phyloP scores from a whole-genome alignment of 2,113 vertebrate species.

The Oryzias melastigma region DNA sequence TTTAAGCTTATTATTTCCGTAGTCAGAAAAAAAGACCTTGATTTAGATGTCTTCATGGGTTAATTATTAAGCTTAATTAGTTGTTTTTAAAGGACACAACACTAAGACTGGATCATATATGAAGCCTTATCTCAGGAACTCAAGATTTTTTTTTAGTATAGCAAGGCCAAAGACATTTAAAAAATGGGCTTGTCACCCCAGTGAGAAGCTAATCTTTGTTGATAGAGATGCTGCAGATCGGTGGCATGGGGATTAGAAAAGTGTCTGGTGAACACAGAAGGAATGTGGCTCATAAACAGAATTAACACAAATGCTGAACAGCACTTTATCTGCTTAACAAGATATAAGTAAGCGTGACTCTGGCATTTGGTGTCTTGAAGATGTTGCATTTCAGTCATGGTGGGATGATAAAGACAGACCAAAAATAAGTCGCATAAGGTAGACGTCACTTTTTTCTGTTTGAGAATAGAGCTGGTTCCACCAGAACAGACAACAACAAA shows the following conservation, averaged over 20 bases:
- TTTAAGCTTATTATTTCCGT: no score
- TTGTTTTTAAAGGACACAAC: no score
- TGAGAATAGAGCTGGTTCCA: conserved; percentile 41
- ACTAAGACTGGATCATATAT: no score
- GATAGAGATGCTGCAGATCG: conserved; percentile 43
- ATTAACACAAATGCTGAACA: conserved; percentile 60
- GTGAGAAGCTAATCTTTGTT: conserved; percentile 62
- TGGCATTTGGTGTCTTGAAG: conserved; percentile 17
- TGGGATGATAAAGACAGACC: conserved; percentile 19
- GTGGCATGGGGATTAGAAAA: conserved; percentile 52
- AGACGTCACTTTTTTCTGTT: conserved; percentile 20
- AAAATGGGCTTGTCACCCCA: conserved; percentile 32
- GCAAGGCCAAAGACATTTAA: conserved; percentile 14
- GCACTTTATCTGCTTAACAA: conserved; percentile 16
- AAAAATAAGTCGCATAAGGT: conserved; percentile 17
- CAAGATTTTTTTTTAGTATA: no score
- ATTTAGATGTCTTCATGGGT: no score
- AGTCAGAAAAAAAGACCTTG: no score
- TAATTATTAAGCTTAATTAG: no score
- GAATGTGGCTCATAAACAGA: conserved; percentile 59
- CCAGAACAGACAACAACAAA: conserved; percentile 84
- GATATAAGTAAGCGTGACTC: conserved; percentile 50
- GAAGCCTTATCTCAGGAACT: no score
- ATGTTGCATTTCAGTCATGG: conserved; percentile 10
- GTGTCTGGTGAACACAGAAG: conserved; percentile 27